Evolutionary conservation across 1,140 invertebrate species (phyloP).

Genomic region (Drosophila mojavensis): DNA sequence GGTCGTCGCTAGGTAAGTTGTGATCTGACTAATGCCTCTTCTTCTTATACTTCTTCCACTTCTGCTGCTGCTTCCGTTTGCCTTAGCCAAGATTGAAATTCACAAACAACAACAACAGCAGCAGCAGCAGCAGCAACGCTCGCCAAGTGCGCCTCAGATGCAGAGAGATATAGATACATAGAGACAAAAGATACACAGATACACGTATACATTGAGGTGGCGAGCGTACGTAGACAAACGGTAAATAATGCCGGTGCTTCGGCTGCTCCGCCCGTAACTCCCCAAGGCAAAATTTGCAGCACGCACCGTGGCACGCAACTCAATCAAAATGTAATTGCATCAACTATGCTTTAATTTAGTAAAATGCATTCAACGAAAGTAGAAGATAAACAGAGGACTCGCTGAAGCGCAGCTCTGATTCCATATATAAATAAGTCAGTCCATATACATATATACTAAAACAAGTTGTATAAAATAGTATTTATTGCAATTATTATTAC

Average conservation of each 20-base stretch:
- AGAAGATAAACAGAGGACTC: neutral
- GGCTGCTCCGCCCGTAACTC: slow-evolving; percentile 22
- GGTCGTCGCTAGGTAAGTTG: slow-evolving; percentile 77
- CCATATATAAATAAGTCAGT: no score
- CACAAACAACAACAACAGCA: slow-evolving; percentile 52
- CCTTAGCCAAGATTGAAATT: slow-evolving; percentile 58
- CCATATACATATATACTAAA: no score
- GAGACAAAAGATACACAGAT: slow-evolving; percentile 30
- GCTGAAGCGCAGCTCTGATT: no score
- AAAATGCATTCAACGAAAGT: neutral
- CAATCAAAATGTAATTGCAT: neutral
- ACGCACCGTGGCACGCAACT: slow-evolving; percentile 26
- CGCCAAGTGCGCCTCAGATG: slow-evolving; percentile 25
- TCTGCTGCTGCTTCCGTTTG: slow-evolving; percentile 59
- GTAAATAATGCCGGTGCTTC: slow-evolving; percentile 76
- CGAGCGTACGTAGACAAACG: slow-evolving; percentile 54
- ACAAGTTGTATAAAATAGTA: no score
- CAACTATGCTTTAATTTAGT: neutral
- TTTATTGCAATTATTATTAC: no score
- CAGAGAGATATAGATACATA: slow-evolving; percentile 9
- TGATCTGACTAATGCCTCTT: slow-evolving; percentile 31
- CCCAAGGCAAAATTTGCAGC: slow-evolving; percentile 33
- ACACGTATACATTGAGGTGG: slow-evolving; percentile 23
- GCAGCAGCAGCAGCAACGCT: slow-evolving; percentile 13
- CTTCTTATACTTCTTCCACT: slow-evolving; percentile 20